phyloP scores from a whole-genome alignment of 2,797 vertebrate species.

The Menidia menidia region DNA sequence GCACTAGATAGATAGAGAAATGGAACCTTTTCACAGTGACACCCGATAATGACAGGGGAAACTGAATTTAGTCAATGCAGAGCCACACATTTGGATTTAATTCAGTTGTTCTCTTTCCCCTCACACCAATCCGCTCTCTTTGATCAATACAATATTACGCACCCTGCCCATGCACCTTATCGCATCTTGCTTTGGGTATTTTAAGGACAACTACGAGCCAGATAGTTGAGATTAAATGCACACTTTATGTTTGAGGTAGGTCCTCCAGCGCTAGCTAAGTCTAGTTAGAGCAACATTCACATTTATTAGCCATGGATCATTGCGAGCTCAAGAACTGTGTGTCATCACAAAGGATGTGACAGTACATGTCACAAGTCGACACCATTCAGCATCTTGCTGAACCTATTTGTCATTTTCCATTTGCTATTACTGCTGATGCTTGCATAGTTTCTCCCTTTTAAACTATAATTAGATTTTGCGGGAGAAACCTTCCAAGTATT shows the following conservation, averaged over 20 bases:
- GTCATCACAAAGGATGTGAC: slow-evolving; percentile 20
- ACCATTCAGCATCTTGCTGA: not conserved
- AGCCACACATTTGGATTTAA: slow-evolving; percentile 37
- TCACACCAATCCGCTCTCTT: slow-evolving; percentile 21
- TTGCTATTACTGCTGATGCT: not conserved
- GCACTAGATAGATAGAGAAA: slow-evolving; percentile 35
- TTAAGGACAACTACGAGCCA: slow-evolving; percentile 26
- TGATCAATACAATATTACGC: slow-evolving; percentile 60
- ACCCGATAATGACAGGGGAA: slow-evolving; percentile 61
- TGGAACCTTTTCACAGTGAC: slow-evolving; percentile 62
- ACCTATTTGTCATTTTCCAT: slow-evolving; percentile 21
- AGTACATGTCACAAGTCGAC: slow-evolving; percentile 8
- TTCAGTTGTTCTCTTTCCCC: slow-evolving; percentile 22
- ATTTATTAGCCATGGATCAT: slow-evolving; percentile 45
- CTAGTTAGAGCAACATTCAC: slow-evolving; percentile 30
- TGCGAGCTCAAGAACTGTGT: slow-evolving; percentile 29
- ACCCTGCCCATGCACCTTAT: slow-evolving; percentile 37
- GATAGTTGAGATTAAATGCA: slow-evolving; percentile 37
- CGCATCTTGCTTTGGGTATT: slow-evolving; percentile 46
- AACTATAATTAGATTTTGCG: slow-evolving; percentile 2
- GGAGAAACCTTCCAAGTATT: not conserved
- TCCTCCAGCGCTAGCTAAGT: slow-evolving; percentile 22
- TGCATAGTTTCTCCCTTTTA: slow-evolving; percentile 7
- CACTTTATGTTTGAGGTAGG: slow-evolving; percentile 13
- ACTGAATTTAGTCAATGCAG: slow-evolving; percentile 60